phyloP scores from a whole-genome alignment of 2,113 vertebrate genomes.

The crab-eating macaque (Macaca fascicularis) region DNA sequence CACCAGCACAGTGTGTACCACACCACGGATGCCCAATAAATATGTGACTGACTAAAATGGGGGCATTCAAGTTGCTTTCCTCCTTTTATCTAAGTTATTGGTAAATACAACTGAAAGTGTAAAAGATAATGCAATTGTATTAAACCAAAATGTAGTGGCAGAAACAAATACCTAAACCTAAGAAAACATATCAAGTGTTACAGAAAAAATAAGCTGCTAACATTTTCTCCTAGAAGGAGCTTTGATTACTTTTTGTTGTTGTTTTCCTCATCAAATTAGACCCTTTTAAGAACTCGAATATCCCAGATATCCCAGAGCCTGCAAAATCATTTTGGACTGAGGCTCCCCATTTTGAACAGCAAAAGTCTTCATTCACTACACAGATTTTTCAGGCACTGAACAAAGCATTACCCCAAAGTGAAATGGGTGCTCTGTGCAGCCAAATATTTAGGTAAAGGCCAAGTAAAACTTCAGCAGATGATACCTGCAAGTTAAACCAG shows the following conservation, averaged over 20 bases:
- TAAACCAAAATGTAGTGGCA: neutral
- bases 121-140: neutral
- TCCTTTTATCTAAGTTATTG: neutral
- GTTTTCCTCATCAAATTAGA: slow-evolving; percentile 17
- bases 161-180: neutral
- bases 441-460: slow-evolving; percentile 11
- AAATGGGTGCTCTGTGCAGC: neutral
- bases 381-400: neutral
- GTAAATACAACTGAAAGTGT: neutral
- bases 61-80: neutral
- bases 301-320: neutral
- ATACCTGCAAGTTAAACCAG: neutral
- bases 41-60: neutral
- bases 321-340: neutral
- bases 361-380: neutral
- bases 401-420: neutral
- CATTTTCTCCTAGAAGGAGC: neutral
- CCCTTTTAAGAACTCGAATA: neutral
- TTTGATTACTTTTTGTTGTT: neutral
- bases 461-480: neutral
- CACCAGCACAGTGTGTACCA: neutral
- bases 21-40: neutral
- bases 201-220: slow-evolving; percentile 17
- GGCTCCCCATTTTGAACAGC: neutral
- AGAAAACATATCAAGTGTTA: neutral